Evolutionary conservation across 2,888 invertebrate genomes (phyloP).

Genomic region (Caenorhabditis plicata): DNA sequence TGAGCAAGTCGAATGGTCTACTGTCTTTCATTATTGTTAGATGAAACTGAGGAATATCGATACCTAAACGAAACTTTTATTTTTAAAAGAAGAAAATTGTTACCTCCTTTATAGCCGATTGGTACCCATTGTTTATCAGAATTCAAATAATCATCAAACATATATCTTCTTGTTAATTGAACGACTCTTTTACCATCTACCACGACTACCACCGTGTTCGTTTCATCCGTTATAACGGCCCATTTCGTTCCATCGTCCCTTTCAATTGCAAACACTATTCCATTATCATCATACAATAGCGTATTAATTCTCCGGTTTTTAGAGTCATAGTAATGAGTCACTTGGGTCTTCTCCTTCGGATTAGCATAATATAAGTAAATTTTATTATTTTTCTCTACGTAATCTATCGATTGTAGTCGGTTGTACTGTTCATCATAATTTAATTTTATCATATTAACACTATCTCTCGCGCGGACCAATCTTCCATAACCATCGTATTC

Average conservation of each 20-base stretch:
- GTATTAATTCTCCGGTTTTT: conserved; percentile 21
- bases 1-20: conserved; percentile 30
- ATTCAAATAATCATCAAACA: conserved; percentile 18
- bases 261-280: conserved; percentile 23
- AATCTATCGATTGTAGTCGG: conserved; percentile 14
- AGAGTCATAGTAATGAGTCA: conserved; percentile 42
- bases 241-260: conserved; percentile 24
- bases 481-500: conserved; percentile 38
- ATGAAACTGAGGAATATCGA: conserved; percentile 31
- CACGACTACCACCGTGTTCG: conserved; percentile 14
- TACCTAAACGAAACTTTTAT: too few species aligned
- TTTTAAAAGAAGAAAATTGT: too few species aligned
- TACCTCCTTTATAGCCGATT: conserved; percentile 35
- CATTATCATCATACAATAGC: conserved; percentile 32
- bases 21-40: conserved; percentile 27
- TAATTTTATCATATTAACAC: not conserved
- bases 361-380: conserved; percentile 30
- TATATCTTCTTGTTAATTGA: conserved; percentile 6
- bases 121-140: conserved; percentile 20
- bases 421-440: conserved; percentile 15
- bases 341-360: conserved; percentile 7
- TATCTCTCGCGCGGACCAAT: conserved; percentile 6
- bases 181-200: conserved; percentile 14
- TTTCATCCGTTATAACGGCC: conserved; percentile 23
- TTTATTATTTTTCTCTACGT: conserved; percentile 3